A percentile compares a stretch with the other conserved stretches of the same genome.
These are phyloP conservation scores for Catharus ustulatus DNA, from an alignment of 2,797 vertebrate species.

Conservation along the genomic window DNA sequence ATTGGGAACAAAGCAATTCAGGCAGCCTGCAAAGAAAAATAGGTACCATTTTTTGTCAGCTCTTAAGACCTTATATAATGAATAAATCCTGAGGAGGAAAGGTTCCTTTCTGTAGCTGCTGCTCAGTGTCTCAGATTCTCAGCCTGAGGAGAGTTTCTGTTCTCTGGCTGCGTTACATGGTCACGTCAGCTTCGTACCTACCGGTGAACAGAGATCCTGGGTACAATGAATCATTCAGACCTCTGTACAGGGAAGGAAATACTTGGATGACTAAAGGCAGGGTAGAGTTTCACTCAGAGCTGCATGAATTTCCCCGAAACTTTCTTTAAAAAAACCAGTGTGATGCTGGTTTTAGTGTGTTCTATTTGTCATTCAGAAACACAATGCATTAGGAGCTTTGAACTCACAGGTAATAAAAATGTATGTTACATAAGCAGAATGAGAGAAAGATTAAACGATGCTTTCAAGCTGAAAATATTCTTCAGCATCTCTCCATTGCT, in stretches of 20 bases:
- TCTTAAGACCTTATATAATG: conserved; percentile 32
- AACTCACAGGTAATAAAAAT: conserved; percentile 76
- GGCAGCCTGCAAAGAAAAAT: conserved; percentile 56
- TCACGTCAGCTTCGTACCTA: conserved; percentile 69
- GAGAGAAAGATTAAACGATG: conserved; percentile 67
- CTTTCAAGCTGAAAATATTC: conserved; percentile 71
- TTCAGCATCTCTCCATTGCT: conserved; percentile 65
- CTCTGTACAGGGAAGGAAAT: conserved; percentile 73
- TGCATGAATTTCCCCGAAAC: conserved; percentile 67
- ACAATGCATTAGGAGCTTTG: conserved; percentile 78
- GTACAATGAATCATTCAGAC: conserved; percentile 80
- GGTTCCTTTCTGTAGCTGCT: conserved; percentile 56
- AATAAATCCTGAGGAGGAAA: conserved; percentile 70
- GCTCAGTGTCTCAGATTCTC: conserved; percentile 33
- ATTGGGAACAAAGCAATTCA: conserved; percentile 27
- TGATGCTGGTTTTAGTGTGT: conserved; percentile 73
- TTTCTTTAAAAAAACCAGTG: conserved; percentile 72
- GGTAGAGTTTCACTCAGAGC: conserved; percentile 74
- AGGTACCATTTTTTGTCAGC: conserved; percentile 24
- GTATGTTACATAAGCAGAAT: conserved; percentile 76
- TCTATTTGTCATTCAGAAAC: conserved; percentile 79
- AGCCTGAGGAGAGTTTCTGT: conserved; percentile 70
- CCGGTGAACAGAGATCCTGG: conserved; percentile 27
- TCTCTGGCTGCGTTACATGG: conserved; percentile 55
- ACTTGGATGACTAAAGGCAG: conserved; percentile 68